Evolutionary conservation across 2,113 vertebrate genomes (phyloP), one percentile per base, ranked within the genome.

Genomic region (Mobula birostris): DNA sequence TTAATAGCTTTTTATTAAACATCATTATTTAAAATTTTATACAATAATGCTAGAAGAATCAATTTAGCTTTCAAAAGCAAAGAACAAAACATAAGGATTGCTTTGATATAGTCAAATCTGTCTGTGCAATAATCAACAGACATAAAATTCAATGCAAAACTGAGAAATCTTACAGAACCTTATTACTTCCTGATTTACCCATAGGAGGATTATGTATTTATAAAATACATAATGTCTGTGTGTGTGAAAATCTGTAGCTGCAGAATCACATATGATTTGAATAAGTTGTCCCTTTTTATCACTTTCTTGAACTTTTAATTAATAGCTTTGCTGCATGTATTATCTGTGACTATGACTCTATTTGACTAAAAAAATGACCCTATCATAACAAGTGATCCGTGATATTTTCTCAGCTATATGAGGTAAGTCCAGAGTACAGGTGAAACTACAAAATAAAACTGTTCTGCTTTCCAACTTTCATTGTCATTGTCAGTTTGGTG

Each of bases 321-420:
- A 14, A 74, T 93, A 24, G 66, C 48, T 74, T 48, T 93, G 70
- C 91, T 56, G 6, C 48, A 93, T 93, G 29, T 76, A 93, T 93
- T 74, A 48, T 48, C 48, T 48, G 48, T 93, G 19, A 93, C 72
- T 66, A 70, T 3, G n/a, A 48, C 48, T 48, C 48, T 48, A 48
- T 48, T 48, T 48, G 48, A 48, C 48, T 48, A 48, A 48, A 48
- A 48, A 58, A 29, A 72, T 93, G 68, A 74, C 24, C 70, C 27
- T 76, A 24, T 56, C 24, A 27, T 48, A 74, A 93, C 40, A 93
- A 72, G 21, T 74, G 7, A 72, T 40, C 63, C 36, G 21, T 93
- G 72, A 24, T 72, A 92, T 93, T 92, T 92, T 92, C 36, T 74
- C 40, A 74, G 74, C 36, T 7, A 56, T 74, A 48, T 93, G 68